Base-by-base conservation (phyloP, 2,888 invertebrate genomes). In the Macropis europaea region DNA sequence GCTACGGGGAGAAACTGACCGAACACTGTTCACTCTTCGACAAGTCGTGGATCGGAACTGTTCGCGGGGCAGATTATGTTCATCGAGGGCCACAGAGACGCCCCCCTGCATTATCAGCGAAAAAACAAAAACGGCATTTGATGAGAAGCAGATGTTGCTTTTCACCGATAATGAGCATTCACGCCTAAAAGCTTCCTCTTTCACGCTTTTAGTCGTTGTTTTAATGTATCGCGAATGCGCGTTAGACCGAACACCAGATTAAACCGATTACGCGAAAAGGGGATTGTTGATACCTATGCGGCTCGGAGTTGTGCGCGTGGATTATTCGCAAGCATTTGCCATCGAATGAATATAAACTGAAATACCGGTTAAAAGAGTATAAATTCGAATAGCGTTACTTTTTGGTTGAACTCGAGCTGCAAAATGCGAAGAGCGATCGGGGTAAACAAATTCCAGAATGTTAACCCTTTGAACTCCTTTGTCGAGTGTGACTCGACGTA, bases 51-150 rank as follows among this genome's bases (percentile, higher is more conserved):
- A 22, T 6, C 28, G 3, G 17, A 24, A 38, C 26, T 26, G 43
- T 3, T 22, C 9, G 28, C 13, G 30, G 22, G 11, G 9, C 24
- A 11, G 11, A 56, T 45, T 36, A 9, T 22, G 17, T 24, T 30
- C 19, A 42, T 45, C 34, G 48, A 38, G 42, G 7, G 19, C 34
- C 7, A 26, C 30, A 45, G 73, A 57, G 53, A 77, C 77, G 77
- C 77, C 77, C 69, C 75, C 47, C 60, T 15, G 17, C 36, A 63
- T 78, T 78, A 78, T 78, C 77, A 42, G 45, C 2, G 19, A 15
- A 19, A 17, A 19, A 53, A 26, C 13, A 47, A 50, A 67, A 64
- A 54, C 40, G 57, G 28, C 24, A 36, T 53, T 30, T 75, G 64
- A 71, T 50, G 52, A 68, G 64, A 72, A 57, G 15, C 77, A 78